Percentiles rank a stretch among this genome's conserved stretches.
Conservation (phyloP, 2,888 invertebrate genomes). For the Heliconius sara region DNA sequence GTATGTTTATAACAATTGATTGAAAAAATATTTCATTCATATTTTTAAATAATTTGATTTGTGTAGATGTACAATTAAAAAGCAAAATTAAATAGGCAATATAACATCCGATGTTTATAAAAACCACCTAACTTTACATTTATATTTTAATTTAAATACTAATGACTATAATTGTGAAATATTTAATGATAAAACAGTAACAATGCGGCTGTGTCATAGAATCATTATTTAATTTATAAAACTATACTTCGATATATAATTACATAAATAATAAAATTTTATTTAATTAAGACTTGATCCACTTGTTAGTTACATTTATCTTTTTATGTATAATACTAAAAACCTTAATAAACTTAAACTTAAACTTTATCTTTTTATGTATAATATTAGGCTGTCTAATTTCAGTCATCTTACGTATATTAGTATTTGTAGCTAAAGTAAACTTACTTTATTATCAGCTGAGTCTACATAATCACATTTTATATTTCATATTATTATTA, state of each 20-base stretch:
- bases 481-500: not conserved
- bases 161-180: not conserved
- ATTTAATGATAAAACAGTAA: not conserved
- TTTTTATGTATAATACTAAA: not conserved
- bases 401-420: too few relatives aligned
- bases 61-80: not conserved
- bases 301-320: not conserved
- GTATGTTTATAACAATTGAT: not conserved
- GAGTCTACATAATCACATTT: not conserved
- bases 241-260: not conserved
- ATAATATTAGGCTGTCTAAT: not conserved
- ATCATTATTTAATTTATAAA: not conserved
- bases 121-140: not conserved
- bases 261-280: not conserved
- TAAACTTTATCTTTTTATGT: not conserved
- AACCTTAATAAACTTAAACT: too few relatives aligned
- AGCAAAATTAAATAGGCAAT: not conserved
- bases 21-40: not conserved
- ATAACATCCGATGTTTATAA: not conserved
- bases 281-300: too few relatives aligned
- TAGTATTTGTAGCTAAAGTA: not conserved
- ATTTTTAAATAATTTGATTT: not conserved
- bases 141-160: not conserved
- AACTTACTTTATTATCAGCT: not conserved
- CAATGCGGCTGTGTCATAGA: not conserved